Conservation (phyloP, 2,888 invertebrate genomes). For the Mantis religiosa region DNA sequence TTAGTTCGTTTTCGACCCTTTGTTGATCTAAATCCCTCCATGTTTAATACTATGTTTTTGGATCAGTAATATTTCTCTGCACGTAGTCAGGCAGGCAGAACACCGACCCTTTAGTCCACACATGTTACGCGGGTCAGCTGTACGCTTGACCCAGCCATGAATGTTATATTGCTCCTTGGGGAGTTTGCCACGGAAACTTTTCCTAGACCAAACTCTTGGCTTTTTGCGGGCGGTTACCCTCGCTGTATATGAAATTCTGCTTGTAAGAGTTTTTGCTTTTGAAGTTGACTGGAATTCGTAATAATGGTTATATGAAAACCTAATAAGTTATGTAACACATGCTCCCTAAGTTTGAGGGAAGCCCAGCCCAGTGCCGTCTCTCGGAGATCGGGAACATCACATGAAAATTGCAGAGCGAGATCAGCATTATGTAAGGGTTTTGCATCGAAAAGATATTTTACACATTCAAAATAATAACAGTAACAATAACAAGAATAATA, state of each 20-base stretch:
- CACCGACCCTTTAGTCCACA: background rate
- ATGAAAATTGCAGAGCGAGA: background rate
- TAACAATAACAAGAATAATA: no score
- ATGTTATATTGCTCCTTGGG: conserved; percentile 8
- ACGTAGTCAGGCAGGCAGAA: background rate
- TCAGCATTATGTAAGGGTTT: background rate
- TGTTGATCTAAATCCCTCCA: background rate
- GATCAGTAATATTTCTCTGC: background rate
- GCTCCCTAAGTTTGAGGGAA: background rate
- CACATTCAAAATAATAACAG: no score
- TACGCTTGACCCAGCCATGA: conserved; percentile 11
- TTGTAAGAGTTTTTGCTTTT: conserved; percentile 4
- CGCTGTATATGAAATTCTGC: conserved; percentile 13
- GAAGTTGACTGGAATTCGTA: conserved; percentile 17
- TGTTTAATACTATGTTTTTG: background rate
- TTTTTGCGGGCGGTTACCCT: background rate
- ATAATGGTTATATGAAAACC: conserved; percentile 11
- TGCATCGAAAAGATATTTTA: background rate
- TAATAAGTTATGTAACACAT: conserved; percentile 16
- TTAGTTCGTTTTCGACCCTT: background rate
- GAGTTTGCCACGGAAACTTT: background rate
- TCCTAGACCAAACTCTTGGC: background rate
- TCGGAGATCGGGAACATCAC: background rate
- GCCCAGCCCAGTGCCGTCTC: background rate
- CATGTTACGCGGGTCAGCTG: conserved; percentile 15